Base-by-base conservation (phyloP, 2,888 invertebrate species). In the Vanessa cardui region DNA sequence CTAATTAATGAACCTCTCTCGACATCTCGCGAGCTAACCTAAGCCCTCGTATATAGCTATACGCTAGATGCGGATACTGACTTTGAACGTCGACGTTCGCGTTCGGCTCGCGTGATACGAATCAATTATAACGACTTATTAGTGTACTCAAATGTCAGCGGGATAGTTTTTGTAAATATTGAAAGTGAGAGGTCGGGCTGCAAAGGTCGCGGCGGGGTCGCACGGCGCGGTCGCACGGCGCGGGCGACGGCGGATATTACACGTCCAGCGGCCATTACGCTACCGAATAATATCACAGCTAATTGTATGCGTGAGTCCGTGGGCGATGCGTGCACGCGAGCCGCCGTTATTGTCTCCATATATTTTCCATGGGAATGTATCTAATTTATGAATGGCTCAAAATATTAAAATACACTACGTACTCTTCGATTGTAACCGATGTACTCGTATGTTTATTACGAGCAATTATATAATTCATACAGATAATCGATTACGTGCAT, bases 1-100 rank as follows among this genome's bases (percentile, higher is more conserved):
- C 61, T 69, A 67, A 72, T 73, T 67, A 68, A 72, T 72, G 59
- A 58, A 31, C 59, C 59, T 20, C 56, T 64, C 59, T 20, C 56
- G 59, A 65, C 65, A 54, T 59, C 64, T 65, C 58, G 18, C 26
- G 20, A 31, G 12, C 15, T 62, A 31, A 31, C 45, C 50, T 58
- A 20, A n/a, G n/a, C n/a, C n/a, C n/a, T n/a, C n/a, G 26, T 31
- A 33, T 33, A n/a, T n/a, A n/a, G 58, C 31, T 50, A 9, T 33
- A 31, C n/a, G n/a, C 18, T 8, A 58, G 39, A 39, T 39, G 12
- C 2, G 3, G 39, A 39, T 39, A 2, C 12, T 39, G 12, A 39
- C 39, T 39, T 39, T 39, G 39, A 4, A 39, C 39, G 12, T 52
- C 44, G 20, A 39, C 39, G 31, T 33, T 26, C 15, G 45, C 9